Conservation (phyloP, 2,113 vertebrate species). For the Brevimyrus niger region DNA sequence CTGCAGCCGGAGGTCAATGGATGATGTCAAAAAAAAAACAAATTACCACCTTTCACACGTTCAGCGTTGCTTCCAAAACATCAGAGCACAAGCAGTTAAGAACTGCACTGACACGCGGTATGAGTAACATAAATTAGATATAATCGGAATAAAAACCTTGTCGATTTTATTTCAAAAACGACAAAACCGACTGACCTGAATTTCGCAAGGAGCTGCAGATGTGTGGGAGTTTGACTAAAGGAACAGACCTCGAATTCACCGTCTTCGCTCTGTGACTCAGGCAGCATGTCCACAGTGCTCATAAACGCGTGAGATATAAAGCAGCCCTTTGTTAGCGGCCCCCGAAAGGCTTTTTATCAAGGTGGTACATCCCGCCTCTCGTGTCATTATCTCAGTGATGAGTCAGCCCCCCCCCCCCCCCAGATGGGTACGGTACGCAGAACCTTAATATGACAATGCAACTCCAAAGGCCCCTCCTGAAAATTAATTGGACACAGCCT, state of each 20-base stretch:
- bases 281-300: background rate
- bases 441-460: constrained; percentile 29
- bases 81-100: background rate
- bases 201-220: background rate
- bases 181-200: background rate
- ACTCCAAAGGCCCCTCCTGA: constrained; percentile 20
- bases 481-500: constrained; percentile 31
- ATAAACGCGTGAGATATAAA: constrained; percentile 24
- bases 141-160: background rate
- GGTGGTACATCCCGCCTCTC: constrained; percentile 28
- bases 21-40: background rate
- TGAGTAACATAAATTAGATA: background rate
- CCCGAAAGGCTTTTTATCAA: constrained; percentile 29
- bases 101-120: background rate
- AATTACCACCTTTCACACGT: background rate
- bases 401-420: constrained; percentile 23
- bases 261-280: background rate
- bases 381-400: constrained; percentile 31
- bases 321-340: constrained; percentile 29
- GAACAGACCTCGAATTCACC: background rate
- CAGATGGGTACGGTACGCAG: constrained; percentile 20
- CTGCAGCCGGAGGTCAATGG: background rate
- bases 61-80: background rate
- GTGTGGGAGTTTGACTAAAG: background rate
- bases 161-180: background rate